Evolutionary conservation across 2,888 invertebrate genomes (phyloP).

Genomic region (Clostera curtula): DNA sequence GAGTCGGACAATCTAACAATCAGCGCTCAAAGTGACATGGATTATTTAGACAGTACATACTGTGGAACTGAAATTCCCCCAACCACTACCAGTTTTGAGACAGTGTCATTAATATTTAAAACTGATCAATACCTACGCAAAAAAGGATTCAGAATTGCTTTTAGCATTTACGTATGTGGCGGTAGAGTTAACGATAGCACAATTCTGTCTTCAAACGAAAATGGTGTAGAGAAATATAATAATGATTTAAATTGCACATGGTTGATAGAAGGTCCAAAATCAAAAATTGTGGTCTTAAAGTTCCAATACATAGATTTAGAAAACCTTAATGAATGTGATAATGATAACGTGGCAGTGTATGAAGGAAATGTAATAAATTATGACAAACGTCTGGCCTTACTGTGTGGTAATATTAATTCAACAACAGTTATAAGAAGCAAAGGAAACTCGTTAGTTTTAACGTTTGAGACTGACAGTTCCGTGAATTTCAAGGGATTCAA

Average conservation of each 20-base stretch:
- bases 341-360: conserved; percentile 78
- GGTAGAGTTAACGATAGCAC: conserved; percentile 78
- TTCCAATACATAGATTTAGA: conserved; percentile 77
- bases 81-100: conserved; percentile 33
- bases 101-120: conserved; percentile 65
- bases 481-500: conserved; percentile 70
- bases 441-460: conserved; percentile 75
- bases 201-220: conserved; percentile 67
- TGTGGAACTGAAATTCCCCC: conserved; percentile 52
- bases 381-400: conserved; percentile 63
- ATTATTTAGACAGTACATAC: conserved; percentile 21
- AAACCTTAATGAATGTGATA: conserved; percentile 57
- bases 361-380: conserved; percentile 41
- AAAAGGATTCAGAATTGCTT: conserved; percentile 77
- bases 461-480: conserved; percentile 56
- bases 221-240: conserved; percentile 60
- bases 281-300: conserved; percentile 77
- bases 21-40: conserved; percentile 16
- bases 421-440: conserved; percentile 75
- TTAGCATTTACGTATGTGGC: conserved; percentile 80
- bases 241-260: conserved; percentile 81
- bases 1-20: conserved; percentile 75
- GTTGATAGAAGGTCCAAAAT: conserved; percentile 81
- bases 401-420: conserved; percentile 80
- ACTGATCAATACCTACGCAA: conserved; percentile 72